These are phyloP conservation scores for Andricus quercusramuli DNA, from an alignment of 2,888 invertebrate species.

Conservation along the genomic window DNA sequence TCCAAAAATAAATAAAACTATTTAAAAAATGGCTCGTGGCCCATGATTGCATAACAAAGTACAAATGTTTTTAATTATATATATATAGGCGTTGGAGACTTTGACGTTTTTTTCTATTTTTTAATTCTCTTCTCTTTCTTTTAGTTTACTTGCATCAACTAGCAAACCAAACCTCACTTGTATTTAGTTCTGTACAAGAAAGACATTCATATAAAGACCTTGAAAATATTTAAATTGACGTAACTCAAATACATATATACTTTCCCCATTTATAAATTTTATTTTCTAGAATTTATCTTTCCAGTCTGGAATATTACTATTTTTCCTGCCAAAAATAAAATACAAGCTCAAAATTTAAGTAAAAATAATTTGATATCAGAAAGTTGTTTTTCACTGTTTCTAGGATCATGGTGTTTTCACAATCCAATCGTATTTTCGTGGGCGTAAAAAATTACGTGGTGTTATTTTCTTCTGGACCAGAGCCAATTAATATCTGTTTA, in stretches of 20 bases:
- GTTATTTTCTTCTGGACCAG: not conserved
- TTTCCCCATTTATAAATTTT: too few species aligned
- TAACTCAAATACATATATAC: too few species aligned
- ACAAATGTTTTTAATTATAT: not conserved
- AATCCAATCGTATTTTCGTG: slow-evolving; percentile 19
- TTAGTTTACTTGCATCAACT: not conserved
- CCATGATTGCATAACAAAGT: not conserved
- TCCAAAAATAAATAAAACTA: not conserved
- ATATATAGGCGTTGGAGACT: not conserved
- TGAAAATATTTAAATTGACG: too few species aligned
- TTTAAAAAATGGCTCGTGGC: not conserved
- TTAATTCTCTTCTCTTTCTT: not conserved
- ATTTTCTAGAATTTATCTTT: too few species aligned
- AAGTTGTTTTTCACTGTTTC: not conserved
- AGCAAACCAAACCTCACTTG: not conserved
- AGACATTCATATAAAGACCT: too few species aligned
- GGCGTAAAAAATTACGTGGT: slow-evolving; percentile 15
- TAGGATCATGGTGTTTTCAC: slow-evolving; percentile 18
- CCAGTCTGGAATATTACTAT: too few species aligned
- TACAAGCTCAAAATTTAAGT: not conserved
- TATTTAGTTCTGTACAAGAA: not conserved
- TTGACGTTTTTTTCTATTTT: not conserved
- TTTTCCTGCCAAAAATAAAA: not conserved
- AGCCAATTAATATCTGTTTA: slow-evolving; percentile 31
- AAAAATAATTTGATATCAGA: not conserved